These are phyloP conservation scores for Corvus hawaiiensis DNA, from an alignment of 2,113 vertebrate species.

Conservation along the genomic window DNA sequence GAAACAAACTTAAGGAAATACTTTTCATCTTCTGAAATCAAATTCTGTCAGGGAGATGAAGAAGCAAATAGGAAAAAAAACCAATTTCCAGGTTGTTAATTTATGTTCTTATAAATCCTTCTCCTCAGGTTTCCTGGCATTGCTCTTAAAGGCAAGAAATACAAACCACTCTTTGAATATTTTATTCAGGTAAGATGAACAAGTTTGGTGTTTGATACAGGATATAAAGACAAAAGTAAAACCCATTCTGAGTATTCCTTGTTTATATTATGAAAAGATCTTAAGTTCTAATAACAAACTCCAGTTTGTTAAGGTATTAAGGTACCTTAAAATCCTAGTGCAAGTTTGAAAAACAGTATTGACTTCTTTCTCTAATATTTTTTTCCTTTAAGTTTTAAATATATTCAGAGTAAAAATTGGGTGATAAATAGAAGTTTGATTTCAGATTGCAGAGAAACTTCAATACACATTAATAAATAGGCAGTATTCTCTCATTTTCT, in stretches of 20 bases:
- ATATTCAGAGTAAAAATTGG: background rate
- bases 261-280: background rate
- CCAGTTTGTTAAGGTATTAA: background rate
- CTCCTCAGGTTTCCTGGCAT: constrained; percentile 86
- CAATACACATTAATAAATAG: background rate
- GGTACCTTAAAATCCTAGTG: background rate
- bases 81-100: background rate
- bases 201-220: background rate
- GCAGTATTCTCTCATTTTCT: background rate
- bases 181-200: constrained; percentile 82
- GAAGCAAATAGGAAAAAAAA: background rate
- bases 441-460: background rate
- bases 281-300: background rate
- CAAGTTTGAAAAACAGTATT: background rate
- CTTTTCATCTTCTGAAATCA: background rate
- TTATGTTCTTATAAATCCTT: background rate
- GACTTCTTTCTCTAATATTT: background rate
- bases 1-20: background rate
- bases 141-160: constrained; percentile 89
- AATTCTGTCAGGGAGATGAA: background rate
- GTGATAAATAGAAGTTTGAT: background rate
- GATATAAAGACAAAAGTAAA: background rate
- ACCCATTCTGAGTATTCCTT: background rate
- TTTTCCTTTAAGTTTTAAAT: background rate
- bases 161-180: constrained; percentile 91